Percentiles rank a stretch among this genome's conserved stretches.
phyloP scores from a whole-genome alignment of 2,797 vertebrate genomes.

The Esox lucius region DNA sequence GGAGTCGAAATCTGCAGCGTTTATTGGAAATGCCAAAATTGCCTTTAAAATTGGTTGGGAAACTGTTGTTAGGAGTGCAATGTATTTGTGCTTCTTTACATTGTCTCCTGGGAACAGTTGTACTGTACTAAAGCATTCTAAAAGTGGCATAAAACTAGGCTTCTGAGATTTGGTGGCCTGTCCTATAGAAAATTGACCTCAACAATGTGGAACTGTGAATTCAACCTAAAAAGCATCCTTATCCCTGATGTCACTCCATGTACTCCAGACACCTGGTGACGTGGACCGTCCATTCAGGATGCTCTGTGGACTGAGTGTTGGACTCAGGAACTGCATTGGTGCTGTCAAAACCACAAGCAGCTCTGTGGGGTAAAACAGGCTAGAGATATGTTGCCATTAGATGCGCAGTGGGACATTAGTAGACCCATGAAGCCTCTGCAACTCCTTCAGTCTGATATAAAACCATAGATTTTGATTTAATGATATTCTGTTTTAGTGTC shows the following conservation, averaged over 20 bases:
- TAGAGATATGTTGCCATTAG: too few relatives aligned
- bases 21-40: not conserved
- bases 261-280: not conserved
- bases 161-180: not conserved
- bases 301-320: not conserved
- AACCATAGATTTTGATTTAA: too few relatives aligned
- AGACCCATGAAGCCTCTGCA: too few relatives aligned
- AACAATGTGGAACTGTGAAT: not conserved
- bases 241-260: not conserved
- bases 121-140: not conserved
- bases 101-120: not conserved
- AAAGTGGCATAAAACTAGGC: too few relatives aligned
- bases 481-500: too few relatives aligned
- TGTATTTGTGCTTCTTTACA: not conserved
- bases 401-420: too few relatives aligned
- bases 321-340: not conserved
- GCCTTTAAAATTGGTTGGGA: not conserved
- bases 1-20: not conserved
- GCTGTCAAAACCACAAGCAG: too few relatives aligned
- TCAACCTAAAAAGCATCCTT: not conserved
- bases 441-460: too few relatives aligned
- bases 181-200: not conserved
- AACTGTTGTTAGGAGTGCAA: not conserved
- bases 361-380: too few relatives aligned
- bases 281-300: not conserved